Evolutionary conservation across 53 echinoderm and acorn worm genomes (phyloP), one percentile per base, ranked within the genome.

Genomic region (Echinarachnius parma): DNA sequence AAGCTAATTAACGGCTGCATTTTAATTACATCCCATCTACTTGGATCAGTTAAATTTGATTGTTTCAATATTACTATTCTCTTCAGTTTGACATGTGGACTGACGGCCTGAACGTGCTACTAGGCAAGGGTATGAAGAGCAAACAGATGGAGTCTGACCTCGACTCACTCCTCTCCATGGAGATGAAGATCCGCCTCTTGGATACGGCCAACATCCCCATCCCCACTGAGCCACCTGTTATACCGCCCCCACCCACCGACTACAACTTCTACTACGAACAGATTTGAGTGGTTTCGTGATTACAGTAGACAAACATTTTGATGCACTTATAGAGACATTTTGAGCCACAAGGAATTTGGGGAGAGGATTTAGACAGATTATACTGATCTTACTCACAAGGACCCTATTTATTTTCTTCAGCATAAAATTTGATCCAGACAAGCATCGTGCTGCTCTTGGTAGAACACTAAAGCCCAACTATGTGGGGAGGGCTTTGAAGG

Each of bases 41-140:
- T 39, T 39, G 13, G 13, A 7, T 9, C 42, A 39, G 42, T 7
- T 63, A 25, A 61, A 26, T 13, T 32, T 61, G 21, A 37, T 13
- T 64, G 4, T 68, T 16, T 39, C 7, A 20, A 32, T 16, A 26
- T 53, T 25, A 14, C 44, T 16, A 4, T 32, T 1, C 16, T 62
- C n/a, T n/a, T n/a, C n/a, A 98, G 98, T 91, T 83, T 82, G 87
- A 98, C 81, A 91, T 98, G 87, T 98, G 98, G 98, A 86, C 83
- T 9, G 98, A 98, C 48, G 91, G 98, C 22, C 78, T 98, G 24
- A 91, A 98, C 75, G 83, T 85, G 16, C 77, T 98, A 28, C 86
- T 85, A 10, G 83, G 80, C n/a, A 72, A 83, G 33, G 39, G 76
- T 1, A 91, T 91, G 83, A 48, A 52, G 23, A 98, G 98, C 77